Base-by-base conservation (phyloP, 2,797 vertebrate genomes). In the Pseudomugil tenellus region DNA sequence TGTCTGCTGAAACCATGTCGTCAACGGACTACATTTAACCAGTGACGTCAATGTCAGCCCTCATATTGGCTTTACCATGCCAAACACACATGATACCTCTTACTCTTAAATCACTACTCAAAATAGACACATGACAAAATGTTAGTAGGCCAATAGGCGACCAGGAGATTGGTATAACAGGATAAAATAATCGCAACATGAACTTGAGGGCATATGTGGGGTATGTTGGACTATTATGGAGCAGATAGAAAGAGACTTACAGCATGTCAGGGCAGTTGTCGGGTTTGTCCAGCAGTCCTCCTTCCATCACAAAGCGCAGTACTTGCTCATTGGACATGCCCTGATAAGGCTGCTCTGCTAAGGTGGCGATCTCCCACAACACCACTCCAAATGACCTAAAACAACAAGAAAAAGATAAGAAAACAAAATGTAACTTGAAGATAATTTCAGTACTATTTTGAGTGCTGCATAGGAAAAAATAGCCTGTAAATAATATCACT, bases 251-350 rank as follows among this genome's bases (percentile, higher is more conserved):
- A 35, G 49, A 57, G 26, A 93, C 95, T 93, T 74, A 99, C 98
- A 99, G 93, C 97, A 98, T 98, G 90, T 99, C 98, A 0, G 97
- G 96, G 77, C 98, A 99, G 81, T 98, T 98, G 91, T 99, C 97
- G 0, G 98, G 97, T 84, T 98, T 98, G 72, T 99, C 98, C 93
- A 99, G 91, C 72, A 99, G 96, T 51, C 97, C 97, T 9, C 98
- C 98, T 67, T 99, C 98, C 98, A 99, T 99, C 87, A 99, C 98
- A 1, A 99, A 99, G 77, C 97, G 97, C 69, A 99, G 95, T 77
- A 99, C 98, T 89, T 99, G 98, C 73, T 99, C 98, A 1, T 99
- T 99, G 91, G 98, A 98, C 96, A 99, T 95, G 81, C 98, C 98
- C 86, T 99, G 98, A 92, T 99, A 99, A 0, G 98, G 98, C 87